phyloP scores from a whole-genome alignment of 2,113 vertebrate genomes.

The Mormyrus iriodes region DNA sequence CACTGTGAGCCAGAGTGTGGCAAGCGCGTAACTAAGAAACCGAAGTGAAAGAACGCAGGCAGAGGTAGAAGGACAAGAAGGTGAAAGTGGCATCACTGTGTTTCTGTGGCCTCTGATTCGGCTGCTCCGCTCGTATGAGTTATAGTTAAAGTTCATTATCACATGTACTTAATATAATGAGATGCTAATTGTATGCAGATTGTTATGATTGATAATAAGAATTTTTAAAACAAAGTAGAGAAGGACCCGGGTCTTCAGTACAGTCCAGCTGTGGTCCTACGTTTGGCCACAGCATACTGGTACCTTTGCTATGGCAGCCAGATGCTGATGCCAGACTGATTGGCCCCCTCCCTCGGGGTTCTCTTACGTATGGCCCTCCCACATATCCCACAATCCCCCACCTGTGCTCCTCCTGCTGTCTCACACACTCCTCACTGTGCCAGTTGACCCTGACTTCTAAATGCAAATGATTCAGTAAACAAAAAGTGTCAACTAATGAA shows the following conservation, averaged over 20 bases:
- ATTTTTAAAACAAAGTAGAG: not conserved
- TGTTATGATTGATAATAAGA: not conserved
- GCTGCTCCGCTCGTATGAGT: not conserved
- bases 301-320: not conserved
- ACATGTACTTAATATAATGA: not conserved
- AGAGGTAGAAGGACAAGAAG: not conserved
- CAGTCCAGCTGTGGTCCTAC: not conserved
- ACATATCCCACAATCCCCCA: not conserved
- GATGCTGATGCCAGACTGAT: not conserved
- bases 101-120: not conserved
- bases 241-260: not conserved
- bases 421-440: not conserved
- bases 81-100: not conserved
- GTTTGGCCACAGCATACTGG: not conserved
- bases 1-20: not conserved
- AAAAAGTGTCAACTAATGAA: not conserved
- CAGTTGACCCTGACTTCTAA: not conserved
- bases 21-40: not conserved
- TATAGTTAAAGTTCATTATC: not conserved
- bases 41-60: not conserved
- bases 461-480: not conserved
- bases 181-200: not conserved
- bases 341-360: not conserved
- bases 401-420: not conserved
- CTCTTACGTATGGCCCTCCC: not conserved